These are phyloP conservation scores for Scylla paramamosain DNA, from an alignment of 1,140 invertebrate species.

Conservation along the genomic window DNA sequence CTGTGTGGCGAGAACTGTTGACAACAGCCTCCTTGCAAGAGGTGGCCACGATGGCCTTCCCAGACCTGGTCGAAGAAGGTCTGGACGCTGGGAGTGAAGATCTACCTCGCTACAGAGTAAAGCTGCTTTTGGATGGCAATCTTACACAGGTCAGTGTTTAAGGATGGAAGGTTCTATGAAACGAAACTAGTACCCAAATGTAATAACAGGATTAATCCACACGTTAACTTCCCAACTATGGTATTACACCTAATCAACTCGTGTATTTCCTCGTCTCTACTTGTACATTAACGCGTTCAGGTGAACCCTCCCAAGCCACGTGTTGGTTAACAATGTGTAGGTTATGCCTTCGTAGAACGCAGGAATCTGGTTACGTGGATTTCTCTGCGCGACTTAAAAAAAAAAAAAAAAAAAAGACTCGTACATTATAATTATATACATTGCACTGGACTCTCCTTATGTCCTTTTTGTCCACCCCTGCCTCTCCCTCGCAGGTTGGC, in stretches of 20 bases:
- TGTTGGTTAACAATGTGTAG: too few relatives aligned
- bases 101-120: constrained; percentile 49
- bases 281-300: too few relatives aligned
- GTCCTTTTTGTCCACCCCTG: not conserved
- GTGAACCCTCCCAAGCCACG: too few relatives aligned
- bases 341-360: not conserved
- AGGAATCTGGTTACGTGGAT: not conserved
- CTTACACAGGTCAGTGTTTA: constrained; percentile 53
- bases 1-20: constrained; percentile 50
- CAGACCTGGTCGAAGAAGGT: not conserved
- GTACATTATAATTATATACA: not conserved
- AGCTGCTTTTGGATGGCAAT: constrained; percentile 31
- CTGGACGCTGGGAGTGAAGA: constrained; percentile 53
- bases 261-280: too few relatives aligned
- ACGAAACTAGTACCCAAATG: not conserved
- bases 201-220: not conserved
- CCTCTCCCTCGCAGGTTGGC: constrained; percentile 41
- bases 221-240: too few relatives aligned
- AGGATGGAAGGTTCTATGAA: not conserved
- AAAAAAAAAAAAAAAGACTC: not conserved
- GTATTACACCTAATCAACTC: too few relatives aligned
- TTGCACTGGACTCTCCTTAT: not conserved
- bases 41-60: constrained; percentile 33
- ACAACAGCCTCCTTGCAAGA: not conserved
- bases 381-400: not conserved